These are phyloP conservation scores for Melangyna quadrimaculata DNA, from an alignment of 2,888 invertebrate species.

Conservation along the genomic window DNA sequence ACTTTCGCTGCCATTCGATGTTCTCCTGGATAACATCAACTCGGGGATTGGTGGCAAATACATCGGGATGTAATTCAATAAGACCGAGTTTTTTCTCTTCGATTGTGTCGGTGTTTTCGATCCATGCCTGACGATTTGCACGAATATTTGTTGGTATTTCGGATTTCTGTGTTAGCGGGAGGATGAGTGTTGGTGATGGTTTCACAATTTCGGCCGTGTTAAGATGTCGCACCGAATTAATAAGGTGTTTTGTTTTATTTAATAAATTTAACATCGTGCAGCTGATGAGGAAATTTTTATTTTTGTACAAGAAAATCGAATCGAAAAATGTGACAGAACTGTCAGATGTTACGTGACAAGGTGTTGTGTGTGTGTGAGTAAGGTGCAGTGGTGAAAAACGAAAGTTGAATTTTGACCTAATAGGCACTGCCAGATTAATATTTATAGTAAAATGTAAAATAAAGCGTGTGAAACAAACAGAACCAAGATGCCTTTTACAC, in stretches of 20 bases:
- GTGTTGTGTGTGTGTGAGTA: not conserved
- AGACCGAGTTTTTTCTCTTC: slow-evolving; percentile 91
- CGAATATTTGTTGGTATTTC: slow-evolving; percentile 74
- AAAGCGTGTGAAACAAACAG: not conserved
- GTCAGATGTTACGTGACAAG: not conserved
- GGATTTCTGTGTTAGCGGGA: slow-evolving; percentile 73
- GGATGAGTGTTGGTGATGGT: slow-evolving; percentile 73
- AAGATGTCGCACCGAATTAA: slow-evolving; percentile 44
- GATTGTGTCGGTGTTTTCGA: slow-evolving; percentile 90
- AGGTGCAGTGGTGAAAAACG: not conserved
- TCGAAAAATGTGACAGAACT: slow-evolving; percentile 17
- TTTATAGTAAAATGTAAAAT: not conserved
- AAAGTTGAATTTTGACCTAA: not conserved
- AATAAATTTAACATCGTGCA: slow-evolving; percentile 56
- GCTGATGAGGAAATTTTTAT: not conserved
- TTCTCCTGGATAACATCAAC: slow-evolving; percentile 94
- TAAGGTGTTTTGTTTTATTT: slow-evolving; percentile 52
- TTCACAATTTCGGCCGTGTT: slow-evolving; percentile 15
- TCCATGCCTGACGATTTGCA: slow-evolving; percentile 88
- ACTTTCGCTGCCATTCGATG: slow-evolving; percentile 91
- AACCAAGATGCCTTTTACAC: too few species aligned
- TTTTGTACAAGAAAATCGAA: slow-evolving; percentile 3
- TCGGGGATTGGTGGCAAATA: slow-evolving; percentile 91
- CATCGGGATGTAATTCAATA: slow-evolving; percentile 92
- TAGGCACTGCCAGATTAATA: not conserved